Conservation (phyloP, 2,888 invertebrate species). For the Diaprepes abbreviatus region DNA sequence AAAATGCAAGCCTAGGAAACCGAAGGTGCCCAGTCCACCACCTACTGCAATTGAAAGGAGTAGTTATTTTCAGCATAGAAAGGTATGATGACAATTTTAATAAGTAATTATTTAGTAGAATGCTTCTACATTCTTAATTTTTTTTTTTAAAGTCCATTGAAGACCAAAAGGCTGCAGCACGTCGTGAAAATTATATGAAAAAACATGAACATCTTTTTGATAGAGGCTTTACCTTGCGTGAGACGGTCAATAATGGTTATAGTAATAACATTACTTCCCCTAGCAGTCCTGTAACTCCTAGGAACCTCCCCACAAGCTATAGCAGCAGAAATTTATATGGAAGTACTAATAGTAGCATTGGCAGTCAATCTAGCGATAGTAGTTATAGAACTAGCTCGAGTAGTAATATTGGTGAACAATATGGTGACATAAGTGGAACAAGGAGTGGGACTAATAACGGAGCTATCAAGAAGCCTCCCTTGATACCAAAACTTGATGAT, state of each 20-base stretch:
- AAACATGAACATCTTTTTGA: constrained; percentile 57
- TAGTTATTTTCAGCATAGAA: constrained; percentile 58
- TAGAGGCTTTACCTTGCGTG: constrained; percentile 55
- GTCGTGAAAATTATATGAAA: constrained; percentile 56
- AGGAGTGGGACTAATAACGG: constrained; percentile 8
- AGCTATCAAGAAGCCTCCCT: constrained; percentile 37
- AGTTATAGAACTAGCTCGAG: neutral
- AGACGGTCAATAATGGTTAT: constrained; percentile 40
- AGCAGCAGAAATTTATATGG: neutral
- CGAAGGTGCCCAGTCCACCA: constrained; percentile 53
- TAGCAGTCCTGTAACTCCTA: constrained; percentile 1
- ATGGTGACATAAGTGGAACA: neutral
- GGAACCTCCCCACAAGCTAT: constrained; percentile 11
- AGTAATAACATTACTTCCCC: constrained; percentile 1
- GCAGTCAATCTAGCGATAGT: neutral
- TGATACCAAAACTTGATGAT: constrained; percentile 42
- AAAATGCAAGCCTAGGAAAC: constrained; percentile 67
- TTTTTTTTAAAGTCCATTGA: constrained; percentile 51
- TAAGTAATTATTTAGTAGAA: too few species aligned
- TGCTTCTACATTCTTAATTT: too few species aligned
- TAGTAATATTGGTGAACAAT: neutral
- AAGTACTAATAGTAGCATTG: neutral
- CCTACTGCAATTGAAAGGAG: constrained; percentile 58
- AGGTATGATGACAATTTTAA: too few species aligned
- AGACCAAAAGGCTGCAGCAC: constrained; percentile 58